Evolutionary conservation across 2,797 vertebrate genomes (phyloP).

Genomic region (Zonotrichia albicollis): DNA sequence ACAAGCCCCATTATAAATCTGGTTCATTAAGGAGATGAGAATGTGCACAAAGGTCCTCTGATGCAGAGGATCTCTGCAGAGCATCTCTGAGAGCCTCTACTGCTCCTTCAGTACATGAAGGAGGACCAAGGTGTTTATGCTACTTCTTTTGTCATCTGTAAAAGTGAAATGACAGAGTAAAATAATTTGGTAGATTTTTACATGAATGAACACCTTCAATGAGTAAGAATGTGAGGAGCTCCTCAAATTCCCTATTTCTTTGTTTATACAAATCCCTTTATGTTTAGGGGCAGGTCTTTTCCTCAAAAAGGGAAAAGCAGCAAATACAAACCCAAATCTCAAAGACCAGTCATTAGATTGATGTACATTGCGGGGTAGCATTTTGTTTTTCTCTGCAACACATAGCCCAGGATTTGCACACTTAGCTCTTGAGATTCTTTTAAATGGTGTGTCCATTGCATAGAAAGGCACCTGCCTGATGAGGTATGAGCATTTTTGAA

Average conservation of each 20-base stretch:
- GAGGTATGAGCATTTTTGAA: not conserved
- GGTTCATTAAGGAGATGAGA: not conserved
- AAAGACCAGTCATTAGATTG: not conserved
- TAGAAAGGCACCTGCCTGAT: not conserved
- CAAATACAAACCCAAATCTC: not conserved
- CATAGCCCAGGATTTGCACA: not conserved
- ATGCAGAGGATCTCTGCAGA: no score
- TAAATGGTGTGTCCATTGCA: not conserved
- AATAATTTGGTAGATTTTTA: not conserved
- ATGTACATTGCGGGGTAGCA: not conserved
- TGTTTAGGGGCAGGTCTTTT: not conserved
- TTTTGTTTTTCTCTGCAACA: not conserved
- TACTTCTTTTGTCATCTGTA: not conserved
- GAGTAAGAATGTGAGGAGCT: not conserved
- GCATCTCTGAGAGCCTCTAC: not conserved
- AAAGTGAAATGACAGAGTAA: not conserved
- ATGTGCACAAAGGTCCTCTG: not conserved
- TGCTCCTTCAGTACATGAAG: not conserved
- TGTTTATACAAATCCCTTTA: not conserved
- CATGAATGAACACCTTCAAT: not conserved
- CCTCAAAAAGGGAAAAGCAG: not conserved
- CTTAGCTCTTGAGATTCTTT: not conserved
- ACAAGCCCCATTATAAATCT: not conserved
- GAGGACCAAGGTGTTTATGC: not conserved
- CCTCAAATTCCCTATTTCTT: not conserved